Conservation (phyloP, 2,888 invertebrate species). For the Drosophila subquinaria region DNA sequence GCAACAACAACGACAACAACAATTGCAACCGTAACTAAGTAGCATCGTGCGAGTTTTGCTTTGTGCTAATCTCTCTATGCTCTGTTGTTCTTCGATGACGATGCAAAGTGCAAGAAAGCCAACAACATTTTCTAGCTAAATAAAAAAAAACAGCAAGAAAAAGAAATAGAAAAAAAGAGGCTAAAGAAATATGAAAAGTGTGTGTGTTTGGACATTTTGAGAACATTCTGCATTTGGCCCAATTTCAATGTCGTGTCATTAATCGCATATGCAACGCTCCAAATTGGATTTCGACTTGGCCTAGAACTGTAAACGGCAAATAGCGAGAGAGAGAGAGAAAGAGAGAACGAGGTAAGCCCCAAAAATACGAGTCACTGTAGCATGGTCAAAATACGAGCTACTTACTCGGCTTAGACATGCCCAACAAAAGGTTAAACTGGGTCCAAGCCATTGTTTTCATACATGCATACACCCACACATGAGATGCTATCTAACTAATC, state of each 20-base stretch:
- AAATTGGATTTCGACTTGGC: constrained; percentile 70
- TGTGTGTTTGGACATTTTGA: constrained; percentile 64
- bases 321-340: background rate
- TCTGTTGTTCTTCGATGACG: constrained; percentile 73
- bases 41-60: constrained; percentile 62
- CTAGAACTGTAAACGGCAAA: constrained; percentile 43
- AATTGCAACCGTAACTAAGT: constrained; percentile 64
- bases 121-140: constrained; percentile 49
- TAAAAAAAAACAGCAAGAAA: background rate
- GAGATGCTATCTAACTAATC: constrained; percentile 29
- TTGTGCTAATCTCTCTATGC: constrained; percentile 75
- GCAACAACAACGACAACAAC: constrained; percentile 44
- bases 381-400: constrained; percentile 32
- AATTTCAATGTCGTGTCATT: constrained; percentile 82
- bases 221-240: constrained; percentile 74
- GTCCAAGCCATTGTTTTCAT: constrained; percentile 42
- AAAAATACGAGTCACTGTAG: constrained; percentile 26
- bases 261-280: constrained; percentile 55
- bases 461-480: constrained; percentile 44
- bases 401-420: constrained; percentile 4
- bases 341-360: constrained; percentile 53
- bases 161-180: background rate
- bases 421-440: background rate
- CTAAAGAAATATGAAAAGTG: constrained; percentile 43
- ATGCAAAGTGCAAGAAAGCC: constrained; percentile 67